A percentile compares a stretch with the other conserved stretches of the same genome.
phyloP scores from a whole-genome alignment of 2,888 invertebrate genomes.

The Clunio marinus region DNA sequence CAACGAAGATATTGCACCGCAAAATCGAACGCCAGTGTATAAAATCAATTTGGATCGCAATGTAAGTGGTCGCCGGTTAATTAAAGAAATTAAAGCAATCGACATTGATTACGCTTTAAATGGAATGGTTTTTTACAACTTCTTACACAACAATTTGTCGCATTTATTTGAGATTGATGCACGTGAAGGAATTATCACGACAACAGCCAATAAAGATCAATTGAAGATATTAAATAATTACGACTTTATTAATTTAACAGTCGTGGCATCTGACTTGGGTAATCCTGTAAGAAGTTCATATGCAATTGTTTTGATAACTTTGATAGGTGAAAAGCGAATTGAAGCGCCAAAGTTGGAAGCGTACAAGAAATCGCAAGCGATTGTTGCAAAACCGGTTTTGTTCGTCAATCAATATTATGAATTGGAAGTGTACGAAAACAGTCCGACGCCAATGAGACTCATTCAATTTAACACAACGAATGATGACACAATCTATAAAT shows the following conservation, averaged over 20 bases:
- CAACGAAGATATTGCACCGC: constrained; percentile 43
- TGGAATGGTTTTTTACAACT: constrained; percentile 72
- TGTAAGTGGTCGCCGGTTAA: constrained; percentile 66
- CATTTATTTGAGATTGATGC: constrained; percentile 75
- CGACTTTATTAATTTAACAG: constrained; percentile 65
- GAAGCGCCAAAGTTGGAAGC: constrained; percentile 40
- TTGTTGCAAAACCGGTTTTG: constrained; percentile 1
- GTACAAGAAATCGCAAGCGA: background rate
- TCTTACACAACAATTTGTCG: constrained; percentile 62
- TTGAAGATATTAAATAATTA: constrained; percentile 45
- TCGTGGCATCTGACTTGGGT: constrained; percentile 80
- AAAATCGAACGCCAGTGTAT: constrained; percentile 62
- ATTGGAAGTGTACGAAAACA: constrained; percentile 77
- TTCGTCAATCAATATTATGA: constrained; percentile 64
- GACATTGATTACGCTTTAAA: constrained; percentile 81
- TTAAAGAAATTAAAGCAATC: constrained; percentile 73
- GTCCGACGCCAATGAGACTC: constrained; percentile 67
- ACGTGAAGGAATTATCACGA: constrained; percentile 76
- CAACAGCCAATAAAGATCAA: constrained; percentile 54
- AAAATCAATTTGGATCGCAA: constrained; percentile 71
- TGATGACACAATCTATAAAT: constrained; percentile 61
- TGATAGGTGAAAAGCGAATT: constrained; percentile 56
- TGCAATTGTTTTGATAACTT: constrained; percentile 64
- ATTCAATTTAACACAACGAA: constrained; percentile 73
- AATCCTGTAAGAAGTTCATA: constrained; percentile 76